Conservation (phyloP, 2,797 vertebrate species). For the Pangasius krempfi region DNA sequence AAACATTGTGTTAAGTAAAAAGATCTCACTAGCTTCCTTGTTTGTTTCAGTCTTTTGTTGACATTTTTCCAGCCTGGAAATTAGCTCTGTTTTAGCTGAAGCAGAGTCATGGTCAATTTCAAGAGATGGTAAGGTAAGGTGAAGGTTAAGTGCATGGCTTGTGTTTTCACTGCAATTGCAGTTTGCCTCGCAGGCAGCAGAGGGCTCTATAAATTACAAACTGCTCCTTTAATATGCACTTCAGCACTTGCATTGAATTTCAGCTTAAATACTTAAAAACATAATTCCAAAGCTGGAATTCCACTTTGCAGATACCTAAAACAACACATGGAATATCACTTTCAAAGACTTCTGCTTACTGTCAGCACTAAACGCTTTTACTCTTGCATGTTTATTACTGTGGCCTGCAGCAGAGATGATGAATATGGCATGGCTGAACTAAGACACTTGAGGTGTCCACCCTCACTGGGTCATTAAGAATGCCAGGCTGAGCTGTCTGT, state of each 20-base stretch:
- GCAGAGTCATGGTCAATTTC: not conserved
- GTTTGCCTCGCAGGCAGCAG: not conserved
- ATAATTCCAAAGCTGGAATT: no score
- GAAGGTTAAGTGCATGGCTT: not conserved
- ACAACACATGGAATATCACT: not conserved
- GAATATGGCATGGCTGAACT: slow-evolving; percentile 31
- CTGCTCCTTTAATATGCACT: not conserved
- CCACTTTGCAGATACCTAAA: not conserved
- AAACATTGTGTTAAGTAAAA: not conserved
- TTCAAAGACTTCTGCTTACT: not conserved
- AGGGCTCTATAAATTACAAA: not conserved
- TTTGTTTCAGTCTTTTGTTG: not conserved
- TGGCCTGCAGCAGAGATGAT: slow-evolving; percentile 19
- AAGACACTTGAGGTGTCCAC: slow-evolving; percentile 39
- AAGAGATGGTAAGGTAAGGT: not conserved
- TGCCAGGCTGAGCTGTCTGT: slow-evolving; percentile 26
- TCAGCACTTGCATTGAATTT: not conserved
- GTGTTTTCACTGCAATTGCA: not conserved
- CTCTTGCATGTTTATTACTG: slow-evolving; percentile 27
- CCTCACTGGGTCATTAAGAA: slow-evolving; percentile 32
- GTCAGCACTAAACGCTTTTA: slow-evolving; percentile 2
- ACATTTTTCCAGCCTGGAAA: not conserved
- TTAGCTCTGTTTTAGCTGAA: not conserved
- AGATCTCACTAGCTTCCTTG: not conserved
- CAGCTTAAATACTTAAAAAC: not conserved